Evolutionary conservation across 92 coral and sea anemone genomes (phyloP), one percentile per base, ranked within the genome.

Genomic region (Paragorgia papillata): DNA sequence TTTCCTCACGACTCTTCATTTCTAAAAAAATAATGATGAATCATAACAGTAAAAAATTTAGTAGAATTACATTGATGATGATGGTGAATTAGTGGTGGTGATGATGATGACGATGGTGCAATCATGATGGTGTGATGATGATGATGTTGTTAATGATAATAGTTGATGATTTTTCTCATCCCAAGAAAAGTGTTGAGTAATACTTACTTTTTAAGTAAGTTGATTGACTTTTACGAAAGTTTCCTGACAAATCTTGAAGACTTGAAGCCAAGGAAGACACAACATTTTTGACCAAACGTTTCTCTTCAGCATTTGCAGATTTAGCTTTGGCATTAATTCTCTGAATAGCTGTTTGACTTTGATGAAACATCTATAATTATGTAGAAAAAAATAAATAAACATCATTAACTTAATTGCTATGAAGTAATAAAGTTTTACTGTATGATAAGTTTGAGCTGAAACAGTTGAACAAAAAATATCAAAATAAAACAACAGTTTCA

Each of bases 151-250:
- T n/a, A n/a, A n/a, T n/a, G n/a, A n/a, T n/a, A n/a, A n/a, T n/a
- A n/a, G n/a, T n/a, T n/a, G n/a, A n/a, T n/a, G n/a, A n/a, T n/a
- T n/a, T n/a, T n/a, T n/a, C n/a, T n/a, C n/a, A n/a, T n/a, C n/a
- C n/a, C n/a, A n/a, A n/a, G n/a, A n/a, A n/a, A n/a, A n/a, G n/a
- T n/a, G n/a, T n/a, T n/a, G n/a, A n/a, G n/a, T n/a, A n/a, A 7
- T 29, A 44, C 93, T 75, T 79, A 92, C 97, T 84, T 82, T 92
- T 92, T 49, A 92, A 68, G 66, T 92, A 92, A 2, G 96, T 86
- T 44, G 97, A 92, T 76, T 92, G 97, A 27, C 96, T 90, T 84
- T 88, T 92, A 34, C 97, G 87, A 78, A 92, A 92, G 73, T 92
- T 92, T 41, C 92, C 88, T 31, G 97, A 92, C 66, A 92, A 79